Percentiles rank a stretch among this genome's conserved stretches.
Evolutionary conservation across 2,888 invertebrate genomes (phyloP).

Genomic region (Mayetiola destructor): DNA sequence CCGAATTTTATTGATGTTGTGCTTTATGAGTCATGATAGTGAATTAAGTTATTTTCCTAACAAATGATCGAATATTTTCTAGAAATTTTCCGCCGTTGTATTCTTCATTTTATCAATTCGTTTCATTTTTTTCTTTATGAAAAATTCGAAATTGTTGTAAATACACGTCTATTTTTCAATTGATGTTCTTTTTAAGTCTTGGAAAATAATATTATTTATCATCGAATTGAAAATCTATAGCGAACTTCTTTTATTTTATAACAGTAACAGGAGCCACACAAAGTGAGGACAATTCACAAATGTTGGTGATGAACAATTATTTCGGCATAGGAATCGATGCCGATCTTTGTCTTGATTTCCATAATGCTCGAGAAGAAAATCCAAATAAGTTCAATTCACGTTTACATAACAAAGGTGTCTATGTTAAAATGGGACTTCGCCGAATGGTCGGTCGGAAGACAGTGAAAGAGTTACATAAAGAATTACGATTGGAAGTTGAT

Average conservation of each 20-base stretch:
- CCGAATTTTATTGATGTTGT: conserved; percentile 12
- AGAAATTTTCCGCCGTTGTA: no score
- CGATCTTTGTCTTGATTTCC: conserved; percentile 96
- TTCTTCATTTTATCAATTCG: conserved; percentile 5
- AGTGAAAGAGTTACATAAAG: conserved; percentile 88
- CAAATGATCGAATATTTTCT: no score
- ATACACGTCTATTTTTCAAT: no score
- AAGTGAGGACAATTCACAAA: conserved; percentile 97
- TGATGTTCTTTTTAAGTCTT: no score
- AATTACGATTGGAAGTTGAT: conserved; percentile 91
- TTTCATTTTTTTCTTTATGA: no score
- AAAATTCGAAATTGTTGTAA: neutral
- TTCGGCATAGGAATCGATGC: conserved; percentile 99
- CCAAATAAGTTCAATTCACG: conserved; percentile 99
- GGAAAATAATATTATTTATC: no score
- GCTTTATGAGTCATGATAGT: conserved; percentile 8
- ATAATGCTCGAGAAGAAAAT: conserved; percentile 97
- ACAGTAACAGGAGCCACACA: conserved; percentile 50
- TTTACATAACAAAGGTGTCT: conserved; percentile 95
- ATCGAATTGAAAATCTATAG: neutral
- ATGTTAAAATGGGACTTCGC: conserved; percentile 93
- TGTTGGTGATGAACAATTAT: conserved; percentile 99
- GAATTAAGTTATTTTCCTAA: no score
- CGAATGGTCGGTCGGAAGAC: conserved; percentile 94
- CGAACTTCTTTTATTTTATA: neutral